Percentiles rank a stretch among this genome's conserved stretches.
phyloP scores from a whole-genome alignment of 92 coral and sea anemone genomes.

The Palythoa heliodiscus region DNA sequence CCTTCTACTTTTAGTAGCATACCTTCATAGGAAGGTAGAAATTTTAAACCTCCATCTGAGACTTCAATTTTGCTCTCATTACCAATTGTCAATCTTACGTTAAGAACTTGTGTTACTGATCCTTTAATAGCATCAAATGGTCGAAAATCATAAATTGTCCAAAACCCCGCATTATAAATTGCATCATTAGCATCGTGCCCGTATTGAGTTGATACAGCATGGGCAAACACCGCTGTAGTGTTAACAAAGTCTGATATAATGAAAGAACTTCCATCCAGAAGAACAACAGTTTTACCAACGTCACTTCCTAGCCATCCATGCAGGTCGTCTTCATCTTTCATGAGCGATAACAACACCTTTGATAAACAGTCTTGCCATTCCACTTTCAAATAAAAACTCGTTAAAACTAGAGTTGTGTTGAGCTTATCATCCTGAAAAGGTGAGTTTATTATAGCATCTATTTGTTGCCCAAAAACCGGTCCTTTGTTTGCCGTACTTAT shows the following conservation, averaged over 20 bases:
- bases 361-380: slow-evolving; percentile 50
- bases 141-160: slow-evolving; percentile 84
- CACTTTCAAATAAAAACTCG: slow-evolving; percentile 48
- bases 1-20: slow-evolving; percentile 46
- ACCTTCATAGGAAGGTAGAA: slow-evolving; percentile 53
- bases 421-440: slow-evolving; percentile 53
- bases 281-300: slow-evolving; percentile 76
- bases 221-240: slow-evolving; percentile 54
- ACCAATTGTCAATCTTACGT: slow-evolving; percentile 8
- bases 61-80: slow-evolving; percentile 27
- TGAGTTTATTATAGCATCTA: slow-evolving; percentile 53
- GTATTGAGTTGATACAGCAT: slow-evolving; percentile 48
- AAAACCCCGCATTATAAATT: slow-evolving; percentile 59
- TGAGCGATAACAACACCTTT: slow-evolving; percentile 38
- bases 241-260: slow-evolving; percentile 57
- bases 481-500: slow-evolving; percentile 36
- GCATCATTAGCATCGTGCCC: slow-evolving; percentile 33
- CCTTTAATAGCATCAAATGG: slow-evolving; percentile 55
- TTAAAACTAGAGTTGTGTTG: slow-evolving; percentile 54
- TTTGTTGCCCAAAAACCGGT: slow-evolving; percentile 55
- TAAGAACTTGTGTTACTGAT: slow-evolving; percentile 32
- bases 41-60: slow-evolving; percentile 43
- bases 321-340: slow-evolving; percentile 6
- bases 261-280: slow-evolving; percentile 69
- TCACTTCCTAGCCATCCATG: slow-evolving; percentile 76